Conservation (phyloP, 2,888 invertebrate genomes). For the Eugnorisma glareosa region DNA sequence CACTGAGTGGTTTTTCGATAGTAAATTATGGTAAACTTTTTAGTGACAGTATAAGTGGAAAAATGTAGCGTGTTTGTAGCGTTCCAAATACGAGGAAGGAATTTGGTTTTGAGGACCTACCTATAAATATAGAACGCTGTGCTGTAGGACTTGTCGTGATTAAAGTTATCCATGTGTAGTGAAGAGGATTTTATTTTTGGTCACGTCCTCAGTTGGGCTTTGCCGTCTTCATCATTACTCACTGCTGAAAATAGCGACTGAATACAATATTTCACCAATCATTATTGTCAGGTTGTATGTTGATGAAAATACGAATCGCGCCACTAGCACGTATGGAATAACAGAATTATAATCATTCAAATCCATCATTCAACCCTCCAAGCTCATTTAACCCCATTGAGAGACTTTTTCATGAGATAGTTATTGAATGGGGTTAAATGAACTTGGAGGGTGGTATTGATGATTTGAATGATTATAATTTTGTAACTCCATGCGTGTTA, state of each 20-base stretch:
- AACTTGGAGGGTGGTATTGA: no score
- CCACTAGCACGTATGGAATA: no score
- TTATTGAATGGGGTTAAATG: no score
- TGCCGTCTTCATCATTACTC: neutral
- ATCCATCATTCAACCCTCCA: no score
- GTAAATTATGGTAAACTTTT: conserved; percentile 41
- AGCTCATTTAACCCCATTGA: no score
- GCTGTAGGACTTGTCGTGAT: neutral
- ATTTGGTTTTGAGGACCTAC: neutral
- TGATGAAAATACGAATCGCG: no score
- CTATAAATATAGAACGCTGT: neutral
- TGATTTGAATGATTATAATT: no score
- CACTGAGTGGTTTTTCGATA: conserved; percentile 25
- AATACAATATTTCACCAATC: neutral
- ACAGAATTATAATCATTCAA: no score
- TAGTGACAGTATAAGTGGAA: conserved; percentile 5
- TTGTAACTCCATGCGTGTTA: no score
- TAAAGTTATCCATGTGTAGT: neutral
- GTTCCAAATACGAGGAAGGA: neutral
- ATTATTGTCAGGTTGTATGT: no score
- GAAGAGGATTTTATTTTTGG: neutral
- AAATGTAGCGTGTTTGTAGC: neutral
- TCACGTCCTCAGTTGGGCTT: neutral
- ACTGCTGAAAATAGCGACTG: neutral
- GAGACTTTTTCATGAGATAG: no score